phyloP scores from a whole-genome alignment of 2,797 vertebrate genomes.

The Megalops cyprinoides region DNA sequence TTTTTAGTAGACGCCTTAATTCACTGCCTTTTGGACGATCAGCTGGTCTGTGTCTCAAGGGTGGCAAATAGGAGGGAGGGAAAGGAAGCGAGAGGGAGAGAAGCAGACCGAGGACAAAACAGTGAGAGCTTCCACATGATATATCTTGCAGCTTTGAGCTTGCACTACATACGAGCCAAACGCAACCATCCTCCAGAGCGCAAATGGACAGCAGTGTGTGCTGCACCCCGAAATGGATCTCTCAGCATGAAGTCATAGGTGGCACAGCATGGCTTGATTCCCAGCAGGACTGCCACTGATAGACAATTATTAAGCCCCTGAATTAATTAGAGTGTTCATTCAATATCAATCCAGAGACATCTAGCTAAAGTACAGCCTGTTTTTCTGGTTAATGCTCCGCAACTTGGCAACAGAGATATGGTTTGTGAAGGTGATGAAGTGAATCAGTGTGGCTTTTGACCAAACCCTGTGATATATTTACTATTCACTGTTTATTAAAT shows the following conservation, averaged over 20 bases:
- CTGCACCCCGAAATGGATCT: not conserved
- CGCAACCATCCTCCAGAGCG: not conserved
- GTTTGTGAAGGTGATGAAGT: not conserved
- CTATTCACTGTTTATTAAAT: not conserved
- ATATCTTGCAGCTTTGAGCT: no score
- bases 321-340: no score
- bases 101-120: constrained; percentile 34
- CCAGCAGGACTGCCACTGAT: not conserved
- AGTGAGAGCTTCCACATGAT: not conserved
- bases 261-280: not conserved
- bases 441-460: no score
- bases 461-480: not conserved
- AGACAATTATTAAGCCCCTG: no score
- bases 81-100: not conserved
- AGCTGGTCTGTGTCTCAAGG: constrained; percentile 34
- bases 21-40: constrained; percentile 47
- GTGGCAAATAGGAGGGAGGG: constrained; percentile 22
- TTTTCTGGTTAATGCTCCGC: not conserved
- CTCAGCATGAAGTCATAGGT: not conserved
- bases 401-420: not conserved
- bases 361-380: not conserved
- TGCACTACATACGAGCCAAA: not conserved
- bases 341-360: no score
- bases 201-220: not conserved
- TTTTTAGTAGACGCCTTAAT: constrained; percentile 65